Evolutionary conservation across 2,797 vertebrate genomes (phyloP).

Genomic region (Schizothorax lantsangensis): DNA sequence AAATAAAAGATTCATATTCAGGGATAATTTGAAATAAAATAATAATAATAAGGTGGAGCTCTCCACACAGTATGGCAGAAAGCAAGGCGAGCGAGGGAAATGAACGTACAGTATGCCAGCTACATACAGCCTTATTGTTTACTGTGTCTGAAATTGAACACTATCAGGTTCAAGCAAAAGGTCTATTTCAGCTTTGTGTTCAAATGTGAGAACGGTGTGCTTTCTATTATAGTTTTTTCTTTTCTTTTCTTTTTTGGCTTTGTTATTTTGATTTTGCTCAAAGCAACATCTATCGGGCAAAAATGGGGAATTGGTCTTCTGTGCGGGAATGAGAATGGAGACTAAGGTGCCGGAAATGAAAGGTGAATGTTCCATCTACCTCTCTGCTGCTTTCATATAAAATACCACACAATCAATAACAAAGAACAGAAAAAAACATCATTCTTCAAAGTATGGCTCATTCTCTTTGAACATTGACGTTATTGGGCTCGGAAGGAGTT

Average conservation of each 20-base stretch:
- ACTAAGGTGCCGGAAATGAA: slow-evolving; percentile 42
- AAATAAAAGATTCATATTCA: slow-evolving; percentile 44
- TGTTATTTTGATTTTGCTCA: slow-evolving; percentile 47
- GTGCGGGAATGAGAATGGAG: slow-evolving; percentile 28
- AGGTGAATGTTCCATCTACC: slow-evolving; percentile 46
- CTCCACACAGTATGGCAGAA: slow-evolving; percentile 9
- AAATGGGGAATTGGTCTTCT: slow-evolving; percentile 42
- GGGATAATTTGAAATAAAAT: slow-evolving; percentile 40
- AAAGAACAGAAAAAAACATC: slow-evolving; percentile 22
- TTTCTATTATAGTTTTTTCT: slow-evolving; percentile 33
- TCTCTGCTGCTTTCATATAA: slow-evolving; percentile 35
- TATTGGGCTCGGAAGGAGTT: slow-evolving; percentile 46
- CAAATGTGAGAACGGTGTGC: slow-evolving; percentile 30
- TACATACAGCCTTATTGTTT: slow-evolving; percentile 23
- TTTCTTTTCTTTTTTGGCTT: slow-evolving; percentile 23
- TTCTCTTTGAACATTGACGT: slow-evolving; percentile 50
- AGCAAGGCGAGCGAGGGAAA: slow-evolving; percentile 8
- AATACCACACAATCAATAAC: slow-evolving; percentile 46
- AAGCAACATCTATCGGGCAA: slow-evolving; percentile 29
- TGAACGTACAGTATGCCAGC: slow-evolving; percentile 2
- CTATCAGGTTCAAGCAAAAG: slow-evolving; percentile 36
- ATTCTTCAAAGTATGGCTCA: slow-evolving; percentile 57
- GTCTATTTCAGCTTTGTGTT: slow-evolving; percentile 40
- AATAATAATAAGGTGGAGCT: slow-evolving; percentile 38
- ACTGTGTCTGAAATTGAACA: slow-evolving; percentile 26